These are phyloP conservation scores for Steinernema feltiae DNA, from an alignment of 1,140 invertebrate species.

Conservation along the genomic window DNA sequence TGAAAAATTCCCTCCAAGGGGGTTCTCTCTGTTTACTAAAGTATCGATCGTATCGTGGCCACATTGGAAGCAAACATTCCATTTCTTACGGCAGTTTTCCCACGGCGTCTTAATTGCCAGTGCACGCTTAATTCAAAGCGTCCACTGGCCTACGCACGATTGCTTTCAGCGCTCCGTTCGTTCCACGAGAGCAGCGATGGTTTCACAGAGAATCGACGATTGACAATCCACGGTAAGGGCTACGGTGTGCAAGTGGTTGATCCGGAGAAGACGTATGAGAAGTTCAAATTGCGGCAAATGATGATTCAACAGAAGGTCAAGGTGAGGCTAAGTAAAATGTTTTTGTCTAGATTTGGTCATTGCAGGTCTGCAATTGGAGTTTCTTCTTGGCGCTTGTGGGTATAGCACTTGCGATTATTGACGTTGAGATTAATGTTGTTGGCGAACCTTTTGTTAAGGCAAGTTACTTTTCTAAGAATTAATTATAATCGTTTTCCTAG, in stretches of 20 bases:
- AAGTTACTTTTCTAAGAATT: not conserved
- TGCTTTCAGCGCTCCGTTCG: constrained; percentile 1
- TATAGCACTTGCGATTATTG: constrained; percentile 44
- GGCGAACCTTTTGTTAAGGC: constrained; percentile 15
- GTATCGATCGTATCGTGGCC: too few relatives aligned
- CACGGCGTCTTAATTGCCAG: not conserved
- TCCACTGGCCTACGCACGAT: not conserved
- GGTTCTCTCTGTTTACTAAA: too few relatives aligned
- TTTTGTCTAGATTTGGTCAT: constrained; percentile 18
- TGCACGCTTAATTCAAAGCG: not conserved
- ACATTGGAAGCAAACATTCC: not conserved
- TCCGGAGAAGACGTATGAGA: constrained; percentile 31
- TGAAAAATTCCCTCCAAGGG: too few relatives aligned
- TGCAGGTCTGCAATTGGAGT: constrained; percentile 46
- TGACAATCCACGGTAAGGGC: constrained; percentile 32
- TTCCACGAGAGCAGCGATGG: not conserved
- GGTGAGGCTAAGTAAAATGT: constrained; percentile 21
- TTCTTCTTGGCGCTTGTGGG: constrained; percentile 40
- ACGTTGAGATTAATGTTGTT: constrained; percentile 38
- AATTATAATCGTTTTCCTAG: not conserved
- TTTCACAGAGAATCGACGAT: not conserved
- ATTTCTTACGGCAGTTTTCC: not conserved
- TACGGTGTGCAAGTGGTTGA: constrained; percentile 37
- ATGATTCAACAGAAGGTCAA: constrained; percentile 35
- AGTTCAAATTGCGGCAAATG: constrained; percentile 27